Base-by-base conservation (phyloP, 1,140 invertebrate species). In the Lordiphosa collinella region DNA sequence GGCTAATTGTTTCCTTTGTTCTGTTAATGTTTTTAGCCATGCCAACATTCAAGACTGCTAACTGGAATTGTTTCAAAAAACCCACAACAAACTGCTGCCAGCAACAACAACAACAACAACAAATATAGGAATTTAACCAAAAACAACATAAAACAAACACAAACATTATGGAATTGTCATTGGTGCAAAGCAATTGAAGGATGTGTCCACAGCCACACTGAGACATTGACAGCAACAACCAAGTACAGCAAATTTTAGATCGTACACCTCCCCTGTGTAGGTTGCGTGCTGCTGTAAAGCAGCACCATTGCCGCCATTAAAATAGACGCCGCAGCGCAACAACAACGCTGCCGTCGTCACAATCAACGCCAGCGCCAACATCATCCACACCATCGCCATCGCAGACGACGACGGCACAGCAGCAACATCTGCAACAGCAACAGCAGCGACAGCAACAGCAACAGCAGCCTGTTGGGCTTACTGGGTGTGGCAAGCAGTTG, bases 221-320 rank as follows among this genome's bases (percentile, higher is more conserved):
- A 46, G 34, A 22, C 8, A 35, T 51, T 25, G 55, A 41, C 14
- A 41, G 11, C 29, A 44, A 22, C 16, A 41, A 41, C 31, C 14
- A 32, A 32, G 35, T 36, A 29, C 32, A 40, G 13, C 43, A 48
- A 48, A 58, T 34, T 31, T 50, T 12, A 48, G 32, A 16, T 48
- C 46, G 31, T 16, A 48, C 11, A 48, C 14, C 31, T 48, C 32
- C 54, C 53, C 40, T 59, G 35, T 50, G 55, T 52, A 69, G 78
- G 58, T 62, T 71, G 78, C 56, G 78, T 84, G 78, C 78, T 84
- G 78, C 79, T 84, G 44, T 69, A 78, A 84, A 84, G 78, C 78
- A 76, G 78, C 78, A 84, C 78, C 68, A 84, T 85, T 62, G 79
- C 79, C 78, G 72, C 78, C 78, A 84, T 84, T 84, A 84, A 84